A percentile compares a stretch with the other conserved stretches of the same genome.
Conservation (phyloP, 2,797 vertebrate species). For the Macrochelys suwanniensis region DNA sequence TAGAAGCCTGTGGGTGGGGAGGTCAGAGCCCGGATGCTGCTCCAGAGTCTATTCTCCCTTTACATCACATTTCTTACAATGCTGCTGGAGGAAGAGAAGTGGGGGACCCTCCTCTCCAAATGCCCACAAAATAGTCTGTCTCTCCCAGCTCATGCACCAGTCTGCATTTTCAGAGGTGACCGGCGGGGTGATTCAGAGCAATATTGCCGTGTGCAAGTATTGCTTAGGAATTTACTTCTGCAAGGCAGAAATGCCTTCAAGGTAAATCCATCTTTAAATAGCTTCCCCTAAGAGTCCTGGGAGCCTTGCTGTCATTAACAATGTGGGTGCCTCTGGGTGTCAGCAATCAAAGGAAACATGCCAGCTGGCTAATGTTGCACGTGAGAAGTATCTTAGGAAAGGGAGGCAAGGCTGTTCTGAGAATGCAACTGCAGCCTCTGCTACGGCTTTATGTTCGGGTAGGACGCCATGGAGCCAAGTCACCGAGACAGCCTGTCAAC, state of each 20-base stretch:
- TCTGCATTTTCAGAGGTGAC: background rate
- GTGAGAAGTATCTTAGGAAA: background rate
- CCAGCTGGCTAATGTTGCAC: background rate
- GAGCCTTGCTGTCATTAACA: background rate
- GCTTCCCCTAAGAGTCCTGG: background rate
- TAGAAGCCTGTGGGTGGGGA: background rate
- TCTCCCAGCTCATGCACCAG: background rate
- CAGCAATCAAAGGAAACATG: background rate
- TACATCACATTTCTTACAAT: background rate
- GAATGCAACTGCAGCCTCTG: background rate
- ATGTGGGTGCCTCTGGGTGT: background rate
- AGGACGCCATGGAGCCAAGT: rapidly evolving
- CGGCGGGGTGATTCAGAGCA: background rate
- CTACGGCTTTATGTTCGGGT: background rate
- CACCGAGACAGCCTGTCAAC: background rate
- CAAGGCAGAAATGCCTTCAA: background rate
- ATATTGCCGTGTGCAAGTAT: slow-evolving; percentile 6
- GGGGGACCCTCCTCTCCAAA: background rate
- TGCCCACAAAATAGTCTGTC: background rate
- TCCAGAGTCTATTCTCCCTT: background rate
- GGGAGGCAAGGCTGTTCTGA: rapidly evolving
- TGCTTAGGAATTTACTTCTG: slow-evolving; percentile 1
- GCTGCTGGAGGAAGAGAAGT: background rate
- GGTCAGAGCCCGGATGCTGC: rapidly evolving
- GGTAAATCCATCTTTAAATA: background rate